These are phyloP conservation scores for Porites lutea DNA, from an alignment of 64 coral and sea anemone genomes.

Conservation along the genomic window DNA sequence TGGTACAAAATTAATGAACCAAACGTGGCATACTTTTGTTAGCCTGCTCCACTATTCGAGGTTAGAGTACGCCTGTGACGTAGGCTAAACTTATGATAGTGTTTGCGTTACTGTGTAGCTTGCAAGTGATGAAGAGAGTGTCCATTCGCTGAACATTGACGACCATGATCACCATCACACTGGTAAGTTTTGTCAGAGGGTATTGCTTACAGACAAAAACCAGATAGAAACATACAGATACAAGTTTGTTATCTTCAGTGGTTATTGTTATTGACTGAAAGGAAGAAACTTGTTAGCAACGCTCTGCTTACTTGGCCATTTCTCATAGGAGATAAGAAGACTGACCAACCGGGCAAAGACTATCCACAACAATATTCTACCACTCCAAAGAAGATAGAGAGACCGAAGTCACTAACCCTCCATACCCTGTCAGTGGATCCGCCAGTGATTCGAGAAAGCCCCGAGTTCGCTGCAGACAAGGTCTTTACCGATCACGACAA, in stretches of 20 bases:
- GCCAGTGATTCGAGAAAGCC: not conserved
- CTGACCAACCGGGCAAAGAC: slow-evolving; percentile 6
- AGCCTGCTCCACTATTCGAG: too few species aligned
- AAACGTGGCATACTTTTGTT: too few species aligned
- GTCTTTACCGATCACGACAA: not conserved
- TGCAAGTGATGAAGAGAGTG: slow-evolving; percentile 84
- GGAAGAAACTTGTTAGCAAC: too few species aligned
- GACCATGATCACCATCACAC: slow-evolving; percentile 5
- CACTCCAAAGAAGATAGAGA: slow-evolving; percentile 33
- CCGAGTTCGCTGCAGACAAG: slow-evolving; percentile 24
- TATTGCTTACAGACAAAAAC: too few species aligned
- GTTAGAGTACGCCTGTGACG: too few species aligned
- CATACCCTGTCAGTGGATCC: not conserved
- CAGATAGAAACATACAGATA: too few species aligned
- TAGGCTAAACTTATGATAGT: too few species aligned
- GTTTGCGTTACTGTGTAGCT: slow-evolving; percentile 52
- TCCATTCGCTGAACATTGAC: slow-evolving; percentile 58
- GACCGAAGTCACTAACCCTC: slow-evolving; percentile 64
- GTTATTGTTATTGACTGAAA: too few species aligned
- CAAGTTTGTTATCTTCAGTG: too few species aligned
- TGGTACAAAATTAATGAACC: too few species aligned
- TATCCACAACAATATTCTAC: not conserved
- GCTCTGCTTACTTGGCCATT: not conserved
- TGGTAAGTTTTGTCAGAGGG: not conserved
- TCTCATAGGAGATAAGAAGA: slow-evolving; percentile 36